Evolutionary conservation across 1,140 invertebrate species (phyloP).

Genomic region (Leptinotarsa undecemlineata): DNA sequence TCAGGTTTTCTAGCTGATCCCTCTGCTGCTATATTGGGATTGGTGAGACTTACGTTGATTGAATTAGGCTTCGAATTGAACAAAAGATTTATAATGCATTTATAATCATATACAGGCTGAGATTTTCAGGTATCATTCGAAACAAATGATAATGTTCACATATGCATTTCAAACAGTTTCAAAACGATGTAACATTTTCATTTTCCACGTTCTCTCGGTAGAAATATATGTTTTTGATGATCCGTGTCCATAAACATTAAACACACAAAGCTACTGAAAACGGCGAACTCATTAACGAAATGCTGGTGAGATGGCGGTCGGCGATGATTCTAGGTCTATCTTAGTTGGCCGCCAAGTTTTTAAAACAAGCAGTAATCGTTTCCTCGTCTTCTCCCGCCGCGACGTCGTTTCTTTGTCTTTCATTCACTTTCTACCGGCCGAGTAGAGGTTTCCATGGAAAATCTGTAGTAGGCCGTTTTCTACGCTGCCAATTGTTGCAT

Average conservation of each 20-base stretch:
- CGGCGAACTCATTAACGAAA: neutral
- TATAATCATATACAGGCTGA: too few relatives aligned
- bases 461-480: conserved; percentile 9
- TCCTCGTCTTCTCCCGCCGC: neutral
- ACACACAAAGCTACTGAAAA: neutral
- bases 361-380: conserved; percentile 4
- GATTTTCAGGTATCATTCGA: too few relatives aligned
- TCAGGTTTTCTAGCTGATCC: too few relatives aligned
- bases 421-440: conserved; percentile 17
- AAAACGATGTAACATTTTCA: too few relatives aligned
- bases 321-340: neutral
- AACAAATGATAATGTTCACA: too few relatives aligned
- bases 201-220: too few relatives aligned
- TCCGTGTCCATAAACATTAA: neutral
- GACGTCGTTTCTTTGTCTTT: neutral
- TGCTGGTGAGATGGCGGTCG: neutral
- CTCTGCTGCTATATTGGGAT: too few relatives aligned
- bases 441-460: conserved; percentile 13
- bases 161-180: too few relatives aligned
- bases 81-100: too few relatives aligned
- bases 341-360: neutral
- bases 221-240: too few relatives aligned
- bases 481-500: conserved; percentile 9
- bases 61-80: too few relatives aligned
- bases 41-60: too few relatives aligned